Evolutionary conservation across 2,888 invertebrate species (phyloP).

Genomic region (Liodrosophila aerea): DNA sequence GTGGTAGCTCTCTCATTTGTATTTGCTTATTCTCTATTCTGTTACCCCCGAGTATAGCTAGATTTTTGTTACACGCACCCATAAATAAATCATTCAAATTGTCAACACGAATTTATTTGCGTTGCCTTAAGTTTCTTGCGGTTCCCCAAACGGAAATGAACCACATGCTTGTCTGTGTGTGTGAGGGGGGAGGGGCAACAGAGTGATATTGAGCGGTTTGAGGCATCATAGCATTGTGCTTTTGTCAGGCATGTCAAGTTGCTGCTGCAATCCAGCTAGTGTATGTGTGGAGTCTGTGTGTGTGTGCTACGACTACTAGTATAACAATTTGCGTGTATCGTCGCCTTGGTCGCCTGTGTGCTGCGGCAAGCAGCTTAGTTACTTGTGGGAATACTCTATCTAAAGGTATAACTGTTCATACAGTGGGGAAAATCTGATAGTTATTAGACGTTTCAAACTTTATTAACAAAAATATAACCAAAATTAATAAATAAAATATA

Average conservation of each 20-base stretch:
- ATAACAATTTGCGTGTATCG: conserved; percentile 39
- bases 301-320: conserved; percentile 19
- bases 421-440: too few relatives aligned
- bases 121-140: conserved; percentile 59
- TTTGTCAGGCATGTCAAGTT: conserved; percentile 55
- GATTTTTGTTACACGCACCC: conserved; percentile 55
- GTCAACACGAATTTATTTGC: conserved; percentile 71
- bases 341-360: conserved; percentile 30
- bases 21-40: conserved; percentile 9
- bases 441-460: too few relatives aligned
- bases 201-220: conserved; percentile 4
- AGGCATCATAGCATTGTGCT: conserved; percentile 41
- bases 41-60: conserved; percentile 17
- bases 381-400: conserved; percentile 26
- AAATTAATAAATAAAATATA: too few relatives aligned
- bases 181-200: not conserved
- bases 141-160: conserved; percentile 59
- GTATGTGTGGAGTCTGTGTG: too few relatives aligned
- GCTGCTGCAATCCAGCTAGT: conserved; percentile 13
- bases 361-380: conserved; percentile 40
- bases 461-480: too few relatives aligned
- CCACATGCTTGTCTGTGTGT: too few relatives aligned
- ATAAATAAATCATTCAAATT: conserved; percentile 75
- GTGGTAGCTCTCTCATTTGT: too few relatives aligned
- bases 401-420: not conserved